Conservation (phyloP, 2,113 vertebrate species). For the Rhinichthys klamathensis region DNA sequence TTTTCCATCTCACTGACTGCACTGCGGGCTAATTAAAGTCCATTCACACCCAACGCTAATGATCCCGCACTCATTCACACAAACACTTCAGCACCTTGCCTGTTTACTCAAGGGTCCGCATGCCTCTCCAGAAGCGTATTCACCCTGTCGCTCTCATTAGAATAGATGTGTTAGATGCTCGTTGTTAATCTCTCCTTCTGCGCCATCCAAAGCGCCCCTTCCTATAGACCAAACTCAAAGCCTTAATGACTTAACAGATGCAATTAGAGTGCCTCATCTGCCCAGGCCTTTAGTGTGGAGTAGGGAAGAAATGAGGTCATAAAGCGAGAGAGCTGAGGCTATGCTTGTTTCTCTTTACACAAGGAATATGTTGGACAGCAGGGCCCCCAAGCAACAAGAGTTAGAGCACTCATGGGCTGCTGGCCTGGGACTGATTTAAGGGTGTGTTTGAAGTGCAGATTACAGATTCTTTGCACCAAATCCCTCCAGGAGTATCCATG, state of each 20-base stretch:
- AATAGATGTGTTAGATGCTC: conserved; percentile 44
- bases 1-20: conserved; percentile 52
- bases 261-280: conserved; percentile 45
- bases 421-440: conserved; percentile 84
- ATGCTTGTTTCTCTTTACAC: conserved; percentile 64
- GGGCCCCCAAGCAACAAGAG: conserved; percentile 75
- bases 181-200: conserved; percentile 60
- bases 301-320: conserved; percentile 49
- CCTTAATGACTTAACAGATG: conserved; percentile 60
- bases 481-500: conserved; percentile 84
- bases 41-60: conserved; percentile 79
- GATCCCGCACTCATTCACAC: conserved; percentile 74
- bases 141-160: conserved; percentile 61
- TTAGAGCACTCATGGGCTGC: conserved; percentile 76
- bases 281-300: conserved; percentile 21
- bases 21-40: conserved; percentile 75
- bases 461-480: conserved; percentile 83
- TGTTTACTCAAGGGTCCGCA: conserved; percentile 76
- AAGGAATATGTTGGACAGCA: conserved; percentile 71
- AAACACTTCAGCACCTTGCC: conserved; percentile 70
- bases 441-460: conserved; percentile 83
- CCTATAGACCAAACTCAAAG: conserved; percentile 50
- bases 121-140: conserved; percentile 65
- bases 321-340: conserved; percentile 40
- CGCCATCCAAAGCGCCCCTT: conserved; percentile 53